Evolutionary conservation across 2,888 invertebrate species (phyloP).

Genomic region (Antheraea yamamai): DNA sequence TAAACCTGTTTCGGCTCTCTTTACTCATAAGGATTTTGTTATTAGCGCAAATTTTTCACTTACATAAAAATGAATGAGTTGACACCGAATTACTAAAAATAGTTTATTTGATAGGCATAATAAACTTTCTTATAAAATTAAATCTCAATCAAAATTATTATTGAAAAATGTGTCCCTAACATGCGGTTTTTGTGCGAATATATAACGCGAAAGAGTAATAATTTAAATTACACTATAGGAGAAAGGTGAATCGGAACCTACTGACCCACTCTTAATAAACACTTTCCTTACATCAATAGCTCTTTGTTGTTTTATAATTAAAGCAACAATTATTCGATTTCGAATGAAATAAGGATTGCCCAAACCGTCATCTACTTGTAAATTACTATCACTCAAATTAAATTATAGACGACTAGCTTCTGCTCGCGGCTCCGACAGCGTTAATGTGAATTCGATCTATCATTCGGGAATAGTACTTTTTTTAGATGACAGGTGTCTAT

Average conservation of each 20-base stretch:
- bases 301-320: conserved; percentile 34
- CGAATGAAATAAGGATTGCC: not conserved
- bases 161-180: not conserved
- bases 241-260: conserved; percentile 71
- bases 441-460: too few species aligned
- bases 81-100: not conserved
- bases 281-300: conserved; percentile 70
- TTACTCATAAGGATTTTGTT: not conserved
- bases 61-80: not conserved
- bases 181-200: not conserved
- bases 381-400: not conserved
- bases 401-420: too few species aligned
- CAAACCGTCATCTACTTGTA: not conserved
- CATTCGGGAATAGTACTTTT: too few species aligned
- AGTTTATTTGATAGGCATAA: not conserved
- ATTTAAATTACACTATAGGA: conserved; percentile 46
- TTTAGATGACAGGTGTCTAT: too few species aligned
- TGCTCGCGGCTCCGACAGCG: too few species aligned
- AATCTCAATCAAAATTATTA: not conserved
- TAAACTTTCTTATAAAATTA: not conserved
- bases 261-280: conserved; percentile 60
- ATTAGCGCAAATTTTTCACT: not conserved
- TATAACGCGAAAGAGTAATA: not conserved
- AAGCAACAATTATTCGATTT: not conserved
- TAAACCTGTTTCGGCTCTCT: not conserved